Evolutionary conservation across 2,797 vertebrate genomes (phyloP).

Genomic region (Prionace glauca): DNA sequence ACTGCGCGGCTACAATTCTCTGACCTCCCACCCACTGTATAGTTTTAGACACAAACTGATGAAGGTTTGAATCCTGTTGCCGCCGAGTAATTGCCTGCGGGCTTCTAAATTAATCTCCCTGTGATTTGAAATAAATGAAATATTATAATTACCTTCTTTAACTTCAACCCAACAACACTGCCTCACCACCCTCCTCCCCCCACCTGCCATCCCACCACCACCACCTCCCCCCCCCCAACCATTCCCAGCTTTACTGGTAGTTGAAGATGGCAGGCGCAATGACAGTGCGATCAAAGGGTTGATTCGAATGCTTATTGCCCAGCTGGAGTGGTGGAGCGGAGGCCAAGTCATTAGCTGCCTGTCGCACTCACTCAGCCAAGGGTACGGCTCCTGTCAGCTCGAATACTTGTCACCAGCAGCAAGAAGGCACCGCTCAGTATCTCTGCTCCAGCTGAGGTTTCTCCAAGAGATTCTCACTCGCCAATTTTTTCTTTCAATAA

Average conservation of each 20-base stretch:
- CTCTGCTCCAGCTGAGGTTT: not conserved
- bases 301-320: slow-evolving; percentile 32
- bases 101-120: slow-evolving; percentile 48
- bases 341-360: slow-evolving; percentile 40
- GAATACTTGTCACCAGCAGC: slow-evolving; percentile 41
- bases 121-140: slow-evolving; percentile 50
- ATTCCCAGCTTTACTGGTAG: not conserved
- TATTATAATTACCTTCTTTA: slow-evolving; percentile 52
- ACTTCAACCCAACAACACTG: not conserved
- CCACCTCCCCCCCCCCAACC: no score
- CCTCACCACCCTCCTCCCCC: not conserved
- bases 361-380: slow-evolving; percentile 46
- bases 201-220: not conserved
- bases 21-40: slow-evolving; percentile 45
- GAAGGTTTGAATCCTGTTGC: slow-evolving; percentile 40
- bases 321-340: slow-evolving; percentile 40
- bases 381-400: slow-evolving; percentile 43
- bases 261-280: slow-evolving; percentile 33
- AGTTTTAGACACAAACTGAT: slow-evolving; percentile 42
- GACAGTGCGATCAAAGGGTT: slow-evolving; percentile 47
- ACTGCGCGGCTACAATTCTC: slow-evolving; percentile 46
- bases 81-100: slow-evolving; percentile 47
- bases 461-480: not conserved
- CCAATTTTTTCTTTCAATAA: no score
- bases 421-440: not conserved